phyloP scores from a whole-genome alignment of 2,797 vertebrate species.

The Molossus molossus region DNA sequence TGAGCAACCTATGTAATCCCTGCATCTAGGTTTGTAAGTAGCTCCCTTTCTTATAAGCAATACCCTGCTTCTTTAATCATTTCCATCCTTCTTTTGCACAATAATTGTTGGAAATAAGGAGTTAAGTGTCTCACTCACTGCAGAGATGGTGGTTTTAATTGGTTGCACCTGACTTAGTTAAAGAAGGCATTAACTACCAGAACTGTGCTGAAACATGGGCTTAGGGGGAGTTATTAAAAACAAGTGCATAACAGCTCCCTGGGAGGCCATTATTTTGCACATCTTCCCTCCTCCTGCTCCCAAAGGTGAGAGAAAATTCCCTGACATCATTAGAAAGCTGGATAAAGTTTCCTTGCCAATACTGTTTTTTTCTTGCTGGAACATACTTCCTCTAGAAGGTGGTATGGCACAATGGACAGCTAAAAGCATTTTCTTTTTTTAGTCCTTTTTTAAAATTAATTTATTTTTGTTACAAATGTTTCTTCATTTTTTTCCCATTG shows the following conservation, averaged over 20 bases:
- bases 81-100: constrained; percentile 51
- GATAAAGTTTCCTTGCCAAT: constrained; percentile 65
- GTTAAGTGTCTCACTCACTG: constrained; percentile 57
- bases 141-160: constrained; percentile 78
- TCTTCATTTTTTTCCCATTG: no score
- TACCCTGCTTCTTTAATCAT: constrained; percentile 62
- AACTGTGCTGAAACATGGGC: constrained; percentile 70
- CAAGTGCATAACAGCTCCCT: constrained; percentile 73
- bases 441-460: not conserved
- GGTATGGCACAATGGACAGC: constrained; percentile 25
- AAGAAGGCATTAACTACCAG: constrained; percentile 73
- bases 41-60: constrained; percentile 52
- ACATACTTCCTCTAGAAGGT: constrained; percentile 58
- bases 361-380: constrained; percentile 62
- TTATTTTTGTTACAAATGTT: no score
- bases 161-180: constrained; percentile 70
- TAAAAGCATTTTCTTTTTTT: constrained; percentile 10
- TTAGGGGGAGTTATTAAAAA: constrained; percentile 81
- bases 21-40: constrained; percentile 39
- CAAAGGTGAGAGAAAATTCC: constrained; percentile 69
- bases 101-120: constrained; percentile 68
- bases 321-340: constrained; percentile 74
- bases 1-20: constrained; percentile 3
- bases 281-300: not conserved
- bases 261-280: constrained; percentile 77